Evolutionary conservation across 2,113 vertebrate genomes (phyloP), one percentile per base, ranked within the genome.

Genomic region (Dasyurus viverrinus): DNA sequence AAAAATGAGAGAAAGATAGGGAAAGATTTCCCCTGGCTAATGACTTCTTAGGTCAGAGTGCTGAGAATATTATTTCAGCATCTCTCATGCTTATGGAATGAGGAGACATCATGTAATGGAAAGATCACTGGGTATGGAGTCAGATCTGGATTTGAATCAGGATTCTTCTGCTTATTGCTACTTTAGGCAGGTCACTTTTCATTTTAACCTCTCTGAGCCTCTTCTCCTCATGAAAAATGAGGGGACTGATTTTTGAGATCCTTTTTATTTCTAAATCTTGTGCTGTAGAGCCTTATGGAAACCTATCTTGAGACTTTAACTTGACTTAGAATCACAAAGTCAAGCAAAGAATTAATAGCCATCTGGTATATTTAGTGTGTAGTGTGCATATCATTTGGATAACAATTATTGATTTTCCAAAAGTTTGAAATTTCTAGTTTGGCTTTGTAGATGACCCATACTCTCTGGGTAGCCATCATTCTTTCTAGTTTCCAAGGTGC

Each of bases 21-120:
- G 57, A n/a, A 94, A 3, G 19, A 0, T 84, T 0, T 57, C 10
- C 27, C 94, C 46, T 94, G 94, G 92, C 84, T 2, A 42, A 0
- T 89, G 7, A 1, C 23, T 95, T 0, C 89, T 93, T 55, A 91
- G 57, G 60, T 84, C n/a, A 97, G 91, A 96, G n/a, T 24, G 8
- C 92, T n/a, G 57, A 60, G 25, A 48, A 89, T 96, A 42, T 84
- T 84, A 84, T 84, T 84, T 84, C n/a, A 22, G 6, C 19, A 23
- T n/a, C 19, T 42, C 6, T 84, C n/a, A 19, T 42, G n/a, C n/a
- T 42, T n/a, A 84, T n/a, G 30, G 60, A 36, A 68, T 16, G 60
- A 68, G 60, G 30, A 68, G 60, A 68, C 68, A 84, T 84, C 68
- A 23, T 76, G 36, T 19, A 42, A 84, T 84, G 68, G 36, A 84